A percentile compares a stretch with the other conserved stretches of the same genome.
These are phyloP conservation scores for Drosophila ohnishii DNA, from an alignment of 1,140 invertebrate species.

Conservation along the genomic window DNA sequence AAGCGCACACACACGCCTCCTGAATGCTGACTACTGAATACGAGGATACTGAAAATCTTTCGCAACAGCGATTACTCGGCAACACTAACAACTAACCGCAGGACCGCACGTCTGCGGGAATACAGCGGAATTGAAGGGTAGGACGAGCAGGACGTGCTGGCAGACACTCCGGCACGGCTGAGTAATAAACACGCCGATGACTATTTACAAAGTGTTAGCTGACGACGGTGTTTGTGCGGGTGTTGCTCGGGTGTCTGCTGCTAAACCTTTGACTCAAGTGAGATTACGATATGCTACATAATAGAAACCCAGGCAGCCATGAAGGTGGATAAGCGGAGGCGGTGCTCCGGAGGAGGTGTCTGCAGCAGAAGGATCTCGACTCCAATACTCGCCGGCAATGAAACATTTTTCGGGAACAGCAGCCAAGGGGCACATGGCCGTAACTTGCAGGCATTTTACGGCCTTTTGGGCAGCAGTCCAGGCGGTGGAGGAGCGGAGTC, in stretches of 20 bases:
- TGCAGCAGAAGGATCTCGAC: constrained; percentile 24
- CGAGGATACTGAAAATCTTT: constrained; percentile 32
- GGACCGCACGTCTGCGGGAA: constrained; percentile 26
- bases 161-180: constrained; percentile 48
- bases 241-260: constrained; percentile 49
- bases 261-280: constrained; percentile 76
- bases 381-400: constrained; percentile 57
- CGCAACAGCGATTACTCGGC: constrained; percentile 45
- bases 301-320: constrained; percentile 66
- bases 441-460: constrained; percentile 80
- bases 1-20: constrained; percentile 17
- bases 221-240: constrained; percentile 20
- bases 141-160: constrained; percentile 8
- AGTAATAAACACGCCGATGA: constrained; percentile 72
- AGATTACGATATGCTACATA: constrained; percentile 74
- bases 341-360: constrained; percentile 33
- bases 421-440: constrained; percentile 57
- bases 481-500: neutral
- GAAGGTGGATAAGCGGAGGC: constrained; percentile 32
- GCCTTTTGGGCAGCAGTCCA: constrained; percentile 62
- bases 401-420: constrained; percentile 78
- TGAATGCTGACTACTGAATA: constrained; percentile 4
- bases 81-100: constrained; percentile 46
- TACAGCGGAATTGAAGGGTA: neutral
- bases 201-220: constrained; percentile 69